Evolutionary conservation across 2,888 invertebrate genomes (phyloP), one percentile per base, ranked within the genome.

Genomic region (Sinelater perroti): DNA sequence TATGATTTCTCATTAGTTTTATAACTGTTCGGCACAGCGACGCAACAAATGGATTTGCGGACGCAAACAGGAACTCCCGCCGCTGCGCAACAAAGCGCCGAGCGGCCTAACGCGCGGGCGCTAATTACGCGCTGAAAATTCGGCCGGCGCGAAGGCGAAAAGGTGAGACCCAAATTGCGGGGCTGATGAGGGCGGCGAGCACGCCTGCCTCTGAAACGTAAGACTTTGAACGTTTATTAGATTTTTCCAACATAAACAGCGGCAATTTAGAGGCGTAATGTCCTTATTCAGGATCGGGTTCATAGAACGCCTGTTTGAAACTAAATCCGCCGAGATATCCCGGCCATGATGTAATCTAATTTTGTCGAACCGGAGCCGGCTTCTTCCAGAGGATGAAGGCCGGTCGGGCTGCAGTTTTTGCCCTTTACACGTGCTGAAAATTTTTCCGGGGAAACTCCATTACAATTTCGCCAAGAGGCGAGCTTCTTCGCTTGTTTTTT

Each of bases 1-100:
- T 67, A 67, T 67, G 66, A 61, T 60, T 66, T 67, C 63, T 67
- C 65, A 66, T 67, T 67, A 66, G 63, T 64, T 65, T 62, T 65
- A 62, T 66, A 63, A 61, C 60, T 38, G 36, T 46, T 28, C 36
- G 47, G 47, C 40, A 54, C 54, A 35, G 35, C 21, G 31, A 38
- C 28, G 46, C 20, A 36, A 46, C 46, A 47, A 54, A 46, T 54
- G 36, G 46, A 47, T 54, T 54, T 47, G 20, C 18, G 17, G 40
- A 30, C 13, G 11, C 54, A 54, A 46, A 35, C 10, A 40, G n/a
- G 40, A 46, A 46, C 18, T 10, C 30, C 30, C 30, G 28, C 18
- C 18, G 30, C 4, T 44, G 17, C 17, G n/a, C n/a, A n/a, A n/a
- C n/a, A n/a, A n/a, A n/a, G n/a, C n/a, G n/a, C n/a, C n/a, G n/a